A percentile compares a stretch with the other conserved stretches of the same genome.
Evolutionary conservation across 2,888 invertebrate genomes (phyloP).

Genomic region (Synergus umbraculus): DNA sequence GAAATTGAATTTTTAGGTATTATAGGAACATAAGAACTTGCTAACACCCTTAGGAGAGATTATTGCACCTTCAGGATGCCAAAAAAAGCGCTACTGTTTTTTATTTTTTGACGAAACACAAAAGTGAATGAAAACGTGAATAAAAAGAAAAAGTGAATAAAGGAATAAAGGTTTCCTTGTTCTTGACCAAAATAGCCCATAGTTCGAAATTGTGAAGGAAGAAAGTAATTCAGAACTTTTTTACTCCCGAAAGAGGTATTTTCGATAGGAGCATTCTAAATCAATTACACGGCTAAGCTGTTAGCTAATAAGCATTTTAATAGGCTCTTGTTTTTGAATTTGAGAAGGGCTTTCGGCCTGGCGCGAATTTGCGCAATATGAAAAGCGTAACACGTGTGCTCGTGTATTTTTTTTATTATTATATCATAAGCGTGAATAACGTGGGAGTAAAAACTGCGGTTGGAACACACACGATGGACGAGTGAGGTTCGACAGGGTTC

Average conservation of each 20-base stretch:
- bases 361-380: constrained; percentile 23
- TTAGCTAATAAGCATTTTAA: constrained; percentile 29
- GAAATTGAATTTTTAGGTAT: too few species aligned
- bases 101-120: too few species aligned
- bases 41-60: too few species aligned
- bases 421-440: constrained; percentile 37
- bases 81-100: too few species aligned
- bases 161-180: not conserved
- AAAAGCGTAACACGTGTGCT: constrained; percentile 34
- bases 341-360: not conserved
- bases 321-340: constrained; percentile 22
- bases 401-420: constrained; percentile 27
- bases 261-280: constrained; percentile 2
- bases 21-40: too few species aligned
- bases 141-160: not conserved
- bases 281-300: constrained; percentile 35
- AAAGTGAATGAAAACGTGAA: too few species aligned
- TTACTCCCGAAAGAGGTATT: not conserved
- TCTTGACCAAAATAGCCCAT: not conserved
- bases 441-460: constrained; percentile 29
- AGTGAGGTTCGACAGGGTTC: constrained; percentile 18
- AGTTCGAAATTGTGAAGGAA: not conserved
- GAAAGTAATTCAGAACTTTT: not conserved
- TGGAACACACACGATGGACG: constrained; percentile 29
- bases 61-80: not conserved